Evolutionary conservation across 2,888 invertebrate genomes (phyloP).

Genomic region (Pandemis corylana): DNA sequence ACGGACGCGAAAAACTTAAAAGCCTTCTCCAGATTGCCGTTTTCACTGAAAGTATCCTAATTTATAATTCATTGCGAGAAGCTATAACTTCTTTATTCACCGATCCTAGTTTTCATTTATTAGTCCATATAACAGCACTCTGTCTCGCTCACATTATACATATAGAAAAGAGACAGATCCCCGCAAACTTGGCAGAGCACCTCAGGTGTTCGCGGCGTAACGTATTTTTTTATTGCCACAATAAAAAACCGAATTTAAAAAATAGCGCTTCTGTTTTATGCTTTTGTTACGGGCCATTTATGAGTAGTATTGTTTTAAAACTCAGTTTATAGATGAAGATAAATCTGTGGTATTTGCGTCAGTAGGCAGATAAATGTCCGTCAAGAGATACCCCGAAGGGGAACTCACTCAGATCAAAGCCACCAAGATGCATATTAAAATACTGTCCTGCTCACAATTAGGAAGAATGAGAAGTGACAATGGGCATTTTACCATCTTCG

Average conservation of each 20-base stretch:
- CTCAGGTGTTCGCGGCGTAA: slow-evolving; percentile 17
- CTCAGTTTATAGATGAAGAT: slow-evolving; percentile 23
- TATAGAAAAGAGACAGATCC: not conserved
- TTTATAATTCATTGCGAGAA: not conserved
- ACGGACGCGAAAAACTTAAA: not conserved
- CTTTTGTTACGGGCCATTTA: slow-evolving; percentile 25
- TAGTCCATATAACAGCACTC: not conserved
- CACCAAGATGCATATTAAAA: too few relatives aligned
- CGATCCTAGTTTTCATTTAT: slow-evolving; percentile 1
- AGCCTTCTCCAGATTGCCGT: not conserved
- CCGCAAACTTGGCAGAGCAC: not conserved
- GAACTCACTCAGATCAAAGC: too few relatives aligned
- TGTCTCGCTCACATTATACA: not conserved
- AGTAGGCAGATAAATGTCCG: slow-evolving; percentile 7
- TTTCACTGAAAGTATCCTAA: slow-evolving; percentile 3
- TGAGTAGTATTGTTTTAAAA: slow-evolving; percentile 31
- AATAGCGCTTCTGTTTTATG: slow-evolving; percentile 19
- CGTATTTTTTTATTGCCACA: slow-evolving; percentile 15
- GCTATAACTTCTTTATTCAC: not conserved
- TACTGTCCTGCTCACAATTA: too few relatives aligned
- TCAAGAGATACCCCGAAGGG: too few relatives aligned
- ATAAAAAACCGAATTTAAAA: slow-evolving; percentile 26
- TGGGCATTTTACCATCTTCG: too few relatives aligned
- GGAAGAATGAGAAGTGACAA: too few relatives aligned
- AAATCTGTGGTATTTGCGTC: slow-evolving; percentile 20